phyloP scores from a whole-genome alignment of 2,888 invertebrate species.

The Ornithoptera priamus region DNA sequence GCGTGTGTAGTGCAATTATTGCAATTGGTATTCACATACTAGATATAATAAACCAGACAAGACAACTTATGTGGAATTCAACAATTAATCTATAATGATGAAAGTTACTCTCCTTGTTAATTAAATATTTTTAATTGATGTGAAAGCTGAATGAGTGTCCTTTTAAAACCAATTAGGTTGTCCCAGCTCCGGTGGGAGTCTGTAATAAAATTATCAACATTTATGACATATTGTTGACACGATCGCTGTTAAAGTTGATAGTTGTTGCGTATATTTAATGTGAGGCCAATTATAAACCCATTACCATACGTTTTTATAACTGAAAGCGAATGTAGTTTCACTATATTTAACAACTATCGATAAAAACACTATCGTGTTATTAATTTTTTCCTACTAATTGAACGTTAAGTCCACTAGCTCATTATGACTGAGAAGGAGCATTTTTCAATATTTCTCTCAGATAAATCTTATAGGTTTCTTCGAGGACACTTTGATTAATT shows the following conservation, averaged over 20 bases:
- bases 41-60: not conserved
- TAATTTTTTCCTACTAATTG: not conserved
- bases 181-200: conserved; percentile 3
- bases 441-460: too few relatives aligned
- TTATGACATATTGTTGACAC: conserved; percentile 30
- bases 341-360: not conserved
- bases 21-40: too few relatives aligned
- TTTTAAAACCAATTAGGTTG: conserved; percentile 19
- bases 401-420: too few relatives aligned
- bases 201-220: conserved; percentile 28
- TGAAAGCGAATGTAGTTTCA: not conserved
- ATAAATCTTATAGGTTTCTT: too few relatives aligned
- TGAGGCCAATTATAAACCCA: conserved; percentile 26
- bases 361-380: not conserved
- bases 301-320: conserved; percentile 3
- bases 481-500: too few relatives aligned
- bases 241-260: conserved; percentile 27
- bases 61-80: not conserved
- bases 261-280: conserved; percentile 22
- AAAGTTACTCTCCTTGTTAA: not conserved
- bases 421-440: too few relatives aligned
- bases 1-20: too few relatives aligned
- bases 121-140: conserved; percentile 11
- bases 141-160: conserved; percentile 18
- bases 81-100: not conserved